These are phyloP conservation scores for Pteropus rufus DNA, from an alignment of 2,797 vertebrate genomes.

Conservation along the genomic window DNA sequence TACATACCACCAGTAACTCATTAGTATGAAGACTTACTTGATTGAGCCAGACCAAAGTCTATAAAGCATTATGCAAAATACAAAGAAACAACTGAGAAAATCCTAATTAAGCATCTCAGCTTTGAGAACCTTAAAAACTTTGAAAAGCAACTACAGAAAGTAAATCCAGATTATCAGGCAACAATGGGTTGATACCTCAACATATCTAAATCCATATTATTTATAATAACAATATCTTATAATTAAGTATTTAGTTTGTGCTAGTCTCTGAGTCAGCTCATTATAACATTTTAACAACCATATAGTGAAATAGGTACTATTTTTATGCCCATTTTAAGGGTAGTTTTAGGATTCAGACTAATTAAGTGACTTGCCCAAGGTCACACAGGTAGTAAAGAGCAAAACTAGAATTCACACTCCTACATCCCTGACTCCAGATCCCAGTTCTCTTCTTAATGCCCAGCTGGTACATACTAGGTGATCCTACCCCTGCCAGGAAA, in stretches of 20 bases:
- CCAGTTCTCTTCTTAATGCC: background rate
- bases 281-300: background rate
- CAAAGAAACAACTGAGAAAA: background rate
- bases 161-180: background rate
- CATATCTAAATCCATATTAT: background rate
- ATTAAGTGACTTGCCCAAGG: background rate
- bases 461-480: background rate
- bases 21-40: constrained; percentile 37
- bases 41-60: background rate
- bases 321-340: background rate
- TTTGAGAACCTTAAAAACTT: background rate
- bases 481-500: background rate
- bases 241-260: background rate
- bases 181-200: background rate
- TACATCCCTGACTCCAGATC: background rate
- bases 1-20: background rate
- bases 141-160: background rate
- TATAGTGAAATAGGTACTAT: background rate
- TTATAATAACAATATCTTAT: background rate
- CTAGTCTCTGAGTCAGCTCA: background rate
- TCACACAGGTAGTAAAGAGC: background rate
- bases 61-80: background rate
- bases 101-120: background rate
- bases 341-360: background rate
- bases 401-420: background rate